phyloP scores from a whole-genome alignment of 1,140 invertebrate genomes.

The Thereuonema tuberculata region DNA sequence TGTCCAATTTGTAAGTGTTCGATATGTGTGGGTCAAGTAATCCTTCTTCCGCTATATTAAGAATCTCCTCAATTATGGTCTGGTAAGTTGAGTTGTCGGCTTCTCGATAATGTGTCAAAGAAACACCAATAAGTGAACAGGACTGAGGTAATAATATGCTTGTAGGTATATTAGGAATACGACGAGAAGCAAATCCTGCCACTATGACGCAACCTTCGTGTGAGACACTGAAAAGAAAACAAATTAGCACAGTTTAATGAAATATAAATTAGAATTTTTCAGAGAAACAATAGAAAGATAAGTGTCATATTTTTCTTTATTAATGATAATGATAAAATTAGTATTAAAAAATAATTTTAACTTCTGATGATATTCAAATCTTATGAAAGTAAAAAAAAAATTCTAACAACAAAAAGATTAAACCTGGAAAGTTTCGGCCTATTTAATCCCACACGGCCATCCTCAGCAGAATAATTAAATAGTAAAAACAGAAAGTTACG shows the following conservation, averaged over 20 bases:
- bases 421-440: too few relatives aligned
- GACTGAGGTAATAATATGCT: slow-evolving; percentile 30
- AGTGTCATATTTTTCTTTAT: too few relatives aligned
- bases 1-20: slow-evolving; percentile 32
- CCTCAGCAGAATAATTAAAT: too few relatives aligned
- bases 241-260: slow-evolving; percentile 1
- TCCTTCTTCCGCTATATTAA: slow-evolving; percentile 37
- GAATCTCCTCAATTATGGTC: slow-evolving; percentile 36
- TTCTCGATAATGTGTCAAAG: slow-evolving; percentile 37
- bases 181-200: slow-evolving; percentile 38
- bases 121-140: slow-evolving; percentile 41
- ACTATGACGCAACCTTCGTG: slow-evolving; percentile 41
- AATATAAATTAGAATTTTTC: neutral
- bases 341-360: too few relatives aligned
- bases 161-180: slow-evolving; percentile 29
- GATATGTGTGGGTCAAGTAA: slow-evolving; percentile 36
- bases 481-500: too few relatives aligned
- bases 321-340: too few relatives aligned
- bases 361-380: too few relatives aligned
- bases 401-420: too few relatives aligned
- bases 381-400: too few relatives aligned
- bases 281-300: too few relatives aligned
- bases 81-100: slow-evolving; percentile 36
- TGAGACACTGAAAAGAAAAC: slow-evolving; percentile 26
- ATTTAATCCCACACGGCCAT: too few relatives aligned